Evolutionary conservation across 2,113 vertebrate genomes (phyloP).

Genomic region (Circaetus cinerascens): DNA sequence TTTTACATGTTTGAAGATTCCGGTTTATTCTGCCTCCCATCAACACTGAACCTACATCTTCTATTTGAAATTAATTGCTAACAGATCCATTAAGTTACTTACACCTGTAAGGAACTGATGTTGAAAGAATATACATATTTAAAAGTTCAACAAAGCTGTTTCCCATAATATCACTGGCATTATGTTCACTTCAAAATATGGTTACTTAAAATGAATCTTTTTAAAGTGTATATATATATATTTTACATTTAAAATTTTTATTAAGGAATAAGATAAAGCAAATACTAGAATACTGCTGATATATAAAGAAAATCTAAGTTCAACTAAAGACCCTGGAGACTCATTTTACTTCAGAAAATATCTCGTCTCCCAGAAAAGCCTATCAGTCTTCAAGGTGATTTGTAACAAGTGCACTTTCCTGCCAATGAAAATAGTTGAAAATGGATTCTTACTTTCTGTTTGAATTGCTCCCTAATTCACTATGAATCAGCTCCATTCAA

Average conservation of each 20-base stretch:
- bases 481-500: conserved; percentile 8
- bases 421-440: neutral
- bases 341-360: neutral
- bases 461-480: conserved; percentile 18
- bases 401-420: neutral
- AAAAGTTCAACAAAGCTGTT: neutral
- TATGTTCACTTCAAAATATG: neutral
- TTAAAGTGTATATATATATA: neutral
- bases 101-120: neutral
- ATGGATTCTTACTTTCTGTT: neutral
- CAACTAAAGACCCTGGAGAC: neutral
- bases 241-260: neutral
- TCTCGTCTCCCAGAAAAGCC: neutral
- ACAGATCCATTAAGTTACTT: neutral
- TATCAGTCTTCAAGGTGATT: neutral
- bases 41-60: neutral
- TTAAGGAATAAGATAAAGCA: neutral
- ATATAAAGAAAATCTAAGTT: neutral
- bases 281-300: neutral
- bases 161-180: neutral
- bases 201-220: neutral
- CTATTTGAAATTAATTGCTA: neutral
- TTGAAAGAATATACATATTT: neutral
- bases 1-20: neutral
- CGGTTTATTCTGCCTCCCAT: neutral